A percentile compares a stretch with the other conserved stretches of the same genome.
Conservation (phyloP, 2,888 invertebrate species). For the Chloroclystis v-ata region DNA sequence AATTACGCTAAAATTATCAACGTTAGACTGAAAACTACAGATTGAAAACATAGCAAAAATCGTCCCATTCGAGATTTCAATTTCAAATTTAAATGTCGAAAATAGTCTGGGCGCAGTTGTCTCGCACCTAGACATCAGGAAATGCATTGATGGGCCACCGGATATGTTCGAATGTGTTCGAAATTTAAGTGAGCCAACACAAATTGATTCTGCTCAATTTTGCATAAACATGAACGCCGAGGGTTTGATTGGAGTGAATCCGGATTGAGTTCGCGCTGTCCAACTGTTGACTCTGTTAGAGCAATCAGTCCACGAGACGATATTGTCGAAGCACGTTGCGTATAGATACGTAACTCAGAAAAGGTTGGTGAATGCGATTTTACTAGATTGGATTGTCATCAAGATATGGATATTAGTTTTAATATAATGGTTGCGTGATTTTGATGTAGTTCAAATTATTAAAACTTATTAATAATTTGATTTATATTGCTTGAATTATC, state of each 20-base stretch:
- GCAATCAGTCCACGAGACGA: conserved; percentile 25
- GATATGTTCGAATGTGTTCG: conserved; percentile 58
- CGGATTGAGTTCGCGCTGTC: conserved; percentile 38
- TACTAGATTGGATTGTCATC: too few relatives aligned
- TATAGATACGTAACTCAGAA: neutral
- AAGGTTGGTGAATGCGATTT: neutral
- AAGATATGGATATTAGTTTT: too few relatives aligned
- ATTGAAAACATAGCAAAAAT: conserved; percentile 41
- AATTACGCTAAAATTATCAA: conserved; percentile 59
- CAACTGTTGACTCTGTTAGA: conserved; percentile 31
- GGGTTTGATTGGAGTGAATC: conserved; percentile 49
- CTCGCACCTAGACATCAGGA: conserved; percentile 50
- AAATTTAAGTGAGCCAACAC: conserved; percentile 55
- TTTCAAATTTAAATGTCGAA: conserved; percentile 30
- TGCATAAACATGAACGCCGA: conserved; percentile 47
- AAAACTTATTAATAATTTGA: too few relatives aligned
- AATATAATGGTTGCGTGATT: too few relatives aligned
- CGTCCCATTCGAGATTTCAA: conserved; percentile 25
- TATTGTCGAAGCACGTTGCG: conserved; percentile 22
- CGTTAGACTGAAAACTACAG: neutral
- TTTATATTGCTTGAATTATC: too few relatives aligned
- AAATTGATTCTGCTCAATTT: conserved; percentile 55
- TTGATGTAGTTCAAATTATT: too few relatives aligned
- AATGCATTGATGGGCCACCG: conserved; percentile 50
- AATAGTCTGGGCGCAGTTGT: conserved; percentile 25